These are phyloP conservation scores for Acrossocheilus wenchowensis DNA, from an alignment of 2,797 vertebrate species.

Conservation along the genomic window DNA sequence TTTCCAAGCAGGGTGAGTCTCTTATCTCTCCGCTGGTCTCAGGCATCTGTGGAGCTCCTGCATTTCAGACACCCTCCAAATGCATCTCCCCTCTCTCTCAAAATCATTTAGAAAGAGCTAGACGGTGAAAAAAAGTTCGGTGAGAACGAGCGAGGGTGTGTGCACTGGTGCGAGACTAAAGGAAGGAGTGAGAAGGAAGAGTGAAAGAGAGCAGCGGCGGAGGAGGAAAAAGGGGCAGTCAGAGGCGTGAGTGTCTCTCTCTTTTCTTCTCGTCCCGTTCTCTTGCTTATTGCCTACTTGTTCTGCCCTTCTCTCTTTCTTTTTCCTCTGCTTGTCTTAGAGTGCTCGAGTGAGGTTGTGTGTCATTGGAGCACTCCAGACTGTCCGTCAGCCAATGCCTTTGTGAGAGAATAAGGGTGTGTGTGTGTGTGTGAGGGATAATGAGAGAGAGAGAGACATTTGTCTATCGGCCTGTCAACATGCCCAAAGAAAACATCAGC, in stretches of 20 bases:
- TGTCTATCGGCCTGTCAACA: conserved; percentile 83
- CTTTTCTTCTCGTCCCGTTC: conserved; percentile 72
- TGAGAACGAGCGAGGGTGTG: conserved; percentile 57
- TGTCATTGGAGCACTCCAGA: conserved; percentile 79
- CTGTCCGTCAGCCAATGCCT: conserved; percentile 65
- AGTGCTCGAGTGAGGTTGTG: conserved; percentile 76
- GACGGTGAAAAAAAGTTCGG: conserved; percentile 56
- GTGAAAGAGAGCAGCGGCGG: conserved; percentile 59
- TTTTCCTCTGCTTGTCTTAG: conserved; percentile 46
- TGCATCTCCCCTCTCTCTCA: conserved; percentile 75
- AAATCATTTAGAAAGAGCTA: conserved; percentile 75
- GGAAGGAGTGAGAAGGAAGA: conserved; percentile 52
- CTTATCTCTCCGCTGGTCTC: conserved; percentile 65
- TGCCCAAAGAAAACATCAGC: conserved; percentile 84
- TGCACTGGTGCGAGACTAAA: conserved; percentile 54
- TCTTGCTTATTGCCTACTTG: conserved; percentile 46
- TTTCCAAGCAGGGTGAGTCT: conserved; percentile 13
- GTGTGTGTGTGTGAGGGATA: conserved; percentile 13
- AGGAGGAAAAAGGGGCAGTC: conserved; percentile 79
- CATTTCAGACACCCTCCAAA: conserved; percentile 76
- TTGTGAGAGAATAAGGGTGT: conserved; percentile 32
- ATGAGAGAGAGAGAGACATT: conserved; percentile 40
- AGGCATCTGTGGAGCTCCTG: conserved; percentile 73
- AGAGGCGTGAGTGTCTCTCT: conserved; percentile 73
- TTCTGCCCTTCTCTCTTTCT: conserved; percentile 55